Conservation (phyloP, 2,797 vertebrate genomes). For the Rousettus madagascariensis region DNA sequence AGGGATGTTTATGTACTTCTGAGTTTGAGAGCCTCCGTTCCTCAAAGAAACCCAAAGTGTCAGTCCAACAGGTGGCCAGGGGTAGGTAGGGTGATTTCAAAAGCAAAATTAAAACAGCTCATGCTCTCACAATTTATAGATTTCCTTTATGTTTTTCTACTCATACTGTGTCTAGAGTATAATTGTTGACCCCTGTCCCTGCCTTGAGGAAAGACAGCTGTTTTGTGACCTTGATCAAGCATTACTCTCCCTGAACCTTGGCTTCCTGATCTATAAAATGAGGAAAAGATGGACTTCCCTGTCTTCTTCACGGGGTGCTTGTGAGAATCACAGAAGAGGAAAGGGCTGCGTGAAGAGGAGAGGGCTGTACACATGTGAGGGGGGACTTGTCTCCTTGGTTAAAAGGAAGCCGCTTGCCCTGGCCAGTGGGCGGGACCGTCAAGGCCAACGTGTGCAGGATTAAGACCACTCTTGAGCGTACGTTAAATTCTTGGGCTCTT, state of each 20-base stretch:
- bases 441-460: not conserved
- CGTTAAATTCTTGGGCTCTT: not conserved
- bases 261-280: constrained; percentile 31
- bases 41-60: not conserved
- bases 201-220: not conserved
- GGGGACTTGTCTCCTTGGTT: not conserved
- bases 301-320: not conserved
- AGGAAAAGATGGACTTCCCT: not conserved
- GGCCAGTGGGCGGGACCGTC: not conserved
- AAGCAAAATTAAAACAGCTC: not conserved
- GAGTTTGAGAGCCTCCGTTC: not conserved
- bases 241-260: not conserved
- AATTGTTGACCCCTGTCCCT: not conserved
- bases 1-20: not conserved
- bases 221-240: not conserved
- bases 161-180: not conserved
- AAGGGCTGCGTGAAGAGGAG: not conserved
- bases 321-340: not conserved
- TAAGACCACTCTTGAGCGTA: not conserved
- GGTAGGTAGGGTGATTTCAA: not conserved
- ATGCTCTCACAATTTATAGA: not conserved
- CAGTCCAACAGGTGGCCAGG: not conserved
- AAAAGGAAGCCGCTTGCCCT: not conserved
- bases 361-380: rapidly evolving
- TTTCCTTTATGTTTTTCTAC: not conserved